Evolutionary conservation across 1,140 invertebrate genomes (phyloP).

Genomic region (Pemphigus obesinymphae): DNA sequence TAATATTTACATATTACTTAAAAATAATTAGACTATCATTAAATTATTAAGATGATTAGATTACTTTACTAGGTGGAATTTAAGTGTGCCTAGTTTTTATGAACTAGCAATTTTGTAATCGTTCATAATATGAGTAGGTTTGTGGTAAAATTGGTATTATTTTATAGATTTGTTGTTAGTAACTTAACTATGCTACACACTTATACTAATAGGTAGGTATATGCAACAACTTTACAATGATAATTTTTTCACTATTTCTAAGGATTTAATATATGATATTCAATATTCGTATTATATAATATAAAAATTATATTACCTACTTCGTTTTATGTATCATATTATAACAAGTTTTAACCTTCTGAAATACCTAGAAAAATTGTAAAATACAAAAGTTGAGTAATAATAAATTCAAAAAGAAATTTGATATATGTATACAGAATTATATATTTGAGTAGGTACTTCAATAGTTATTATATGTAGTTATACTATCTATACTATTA

Average conservation of each 20-base stretch:
- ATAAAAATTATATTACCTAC: background rate
- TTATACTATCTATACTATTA: background rate
- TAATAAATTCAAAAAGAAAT: background rate
- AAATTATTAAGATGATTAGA: background rate
- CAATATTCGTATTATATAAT: background rate
- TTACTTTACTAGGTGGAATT: background rate
- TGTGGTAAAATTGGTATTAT: background rate
- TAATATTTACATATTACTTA: background rate
- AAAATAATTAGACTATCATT: background rate
- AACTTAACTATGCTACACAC: background rate
- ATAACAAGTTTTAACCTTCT: background rate
- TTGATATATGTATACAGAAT: background rate
- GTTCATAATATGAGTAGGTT: background rate
- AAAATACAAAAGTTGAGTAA: background rate
- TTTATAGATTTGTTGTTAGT: background rate
- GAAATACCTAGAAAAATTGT: background rate
- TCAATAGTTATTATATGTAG: background rate
- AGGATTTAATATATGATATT: background rate
- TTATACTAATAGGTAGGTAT: background rate
- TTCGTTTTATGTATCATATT: background rate
- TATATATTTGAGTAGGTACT: background rate
- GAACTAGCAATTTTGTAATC: background rate
- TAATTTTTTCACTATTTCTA: background rate
- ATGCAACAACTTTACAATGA: background rate
- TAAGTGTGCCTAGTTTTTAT: no score